A percentile compares a stretch with the other conserved stretches of the same genome.
phyloP scores from a whole-genome alignment of 2,888 invertebrate species.

The Andrena bucephala region DNA sequence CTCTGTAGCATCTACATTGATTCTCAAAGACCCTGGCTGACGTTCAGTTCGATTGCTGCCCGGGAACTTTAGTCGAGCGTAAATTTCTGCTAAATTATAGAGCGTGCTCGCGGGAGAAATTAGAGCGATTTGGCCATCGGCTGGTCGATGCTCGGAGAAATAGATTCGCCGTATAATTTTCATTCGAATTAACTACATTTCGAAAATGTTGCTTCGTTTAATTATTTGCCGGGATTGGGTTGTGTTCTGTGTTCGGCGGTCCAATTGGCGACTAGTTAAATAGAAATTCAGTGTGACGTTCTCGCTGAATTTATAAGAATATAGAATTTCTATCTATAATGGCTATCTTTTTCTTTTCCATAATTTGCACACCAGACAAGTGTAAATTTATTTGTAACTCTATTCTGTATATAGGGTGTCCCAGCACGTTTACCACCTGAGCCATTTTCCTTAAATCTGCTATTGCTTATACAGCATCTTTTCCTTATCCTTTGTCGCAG shows the following conservation, averaged over 20 bases:
- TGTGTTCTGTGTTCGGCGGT: neutral
- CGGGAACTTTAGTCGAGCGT: slow-evolving; percentile 53
- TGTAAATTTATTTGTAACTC: no score
- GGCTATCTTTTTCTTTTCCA: no score
- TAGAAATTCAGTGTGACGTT: neutral
- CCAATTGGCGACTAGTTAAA: neutral
- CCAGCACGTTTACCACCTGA: no score
- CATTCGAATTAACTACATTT: neutral
- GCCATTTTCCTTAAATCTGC: no score
- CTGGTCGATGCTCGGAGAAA: slow-evolving; percentile 1
- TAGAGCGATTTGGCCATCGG: slow-evolving; percentile 24
- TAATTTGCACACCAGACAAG: no score
- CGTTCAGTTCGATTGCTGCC: slow-evolving; percentile 48
- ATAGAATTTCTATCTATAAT: no score
- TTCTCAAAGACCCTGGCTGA: slow-evolving; percentile 53
- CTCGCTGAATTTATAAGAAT: neutral
- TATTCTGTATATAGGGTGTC: no score
- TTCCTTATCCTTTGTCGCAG: no score
- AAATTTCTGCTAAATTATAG: slow-evolving; percentile 55
- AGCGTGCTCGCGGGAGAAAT: slow-evolving; percentile 23
- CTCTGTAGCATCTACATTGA: slow-evolving; percentile 54
- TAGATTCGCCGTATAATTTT: slow-evolving; percentile 13
- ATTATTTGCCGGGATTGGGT: neutral
- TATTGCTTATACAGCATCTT: no score
- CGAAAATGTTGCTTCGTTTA: neutral